phyloP scores from a whole-genome alignment of 2,797 vertebrate species.

The Pseudomugil tenellus region DNA sequence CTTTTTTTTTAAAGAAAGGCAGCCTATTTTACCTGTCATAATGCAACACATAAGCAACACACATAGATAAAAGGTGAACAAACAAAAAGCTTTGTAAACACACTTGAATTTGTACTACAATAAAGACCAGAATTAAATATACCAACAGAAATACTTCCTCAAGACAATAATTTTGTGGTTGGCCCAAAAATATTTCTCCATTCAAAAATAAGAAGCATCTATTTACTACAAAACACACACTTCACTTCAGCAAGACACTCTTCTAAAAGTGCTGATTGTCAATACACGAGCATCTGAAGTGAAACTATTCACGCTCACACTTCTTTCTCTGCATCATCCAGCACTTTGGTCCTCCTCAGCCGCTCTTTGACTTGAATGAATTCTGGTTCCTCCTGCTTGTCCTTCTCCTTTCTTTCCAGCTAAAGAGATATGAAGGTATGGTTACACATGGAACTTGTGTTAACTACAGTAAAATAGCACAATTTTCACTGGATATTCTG shows the following conservation, averaged over 20 bases:
- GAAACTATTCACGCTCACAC: slow-evolving; percentile 5
- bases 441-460: background rate
- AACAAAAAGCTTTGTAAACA: background rate
- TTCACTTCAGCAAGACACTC: background rate
- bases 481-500: background rate
- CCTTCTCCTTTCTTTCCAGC: slow-evolving; percentile 84
- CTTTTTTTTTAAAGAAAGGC: background rate
- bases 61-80: background rate
- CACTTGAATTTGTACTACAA: background rate
- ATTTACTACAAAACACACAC: background rate
- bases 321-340: slow-evolving; percentile 65
- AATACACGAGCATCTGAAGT: background rate
- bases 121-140: background rate
- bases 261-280: background rate
- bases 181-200: background rate
- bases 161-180: background rate
- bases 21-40: background rate
- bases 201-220: slow-evolving; percentile 9
- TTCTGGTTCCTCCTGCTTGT: slow-evolving; percentile 80
- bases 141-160: background rate
- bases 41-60: background rate
- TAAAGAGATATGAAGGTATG: slow-evolving; percentile 44
- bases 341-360: slow-evolving; percentile 81
- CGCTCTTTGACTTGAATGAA: slow-evolving; percentile 90
- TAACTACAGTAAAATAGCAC: background rate